Conservation (phyloP, 2,113 vertebrate species). For the Calyptomena viridis region DNA sequence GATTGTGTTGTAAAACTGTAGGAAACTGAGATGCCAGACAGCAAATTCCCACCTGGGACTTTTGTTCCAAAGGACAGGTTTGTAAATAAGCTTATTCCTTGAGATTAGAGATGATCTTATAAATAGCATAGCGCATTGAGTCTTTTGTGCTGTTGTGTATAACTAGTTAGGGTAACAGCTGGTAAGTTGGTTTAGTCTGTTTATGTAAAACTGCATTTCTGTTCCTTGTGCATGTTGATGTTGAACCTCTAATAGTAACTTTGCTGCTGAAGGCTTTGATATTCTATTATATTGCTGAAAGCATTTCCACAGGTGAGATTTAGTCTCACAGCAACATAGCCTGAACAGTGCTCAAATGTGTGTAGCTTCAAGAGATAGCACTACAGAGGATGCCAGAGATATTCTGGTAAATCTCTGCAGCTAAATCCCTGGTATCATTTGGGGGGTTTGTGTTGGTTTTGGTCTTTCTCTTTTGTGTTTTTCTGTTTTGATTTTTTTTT, state of each 20-base stretch:
- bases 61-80: not conserved
- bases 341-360: not conserved
- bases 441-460: not conserved
- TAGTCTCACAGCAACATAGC: not conserved
- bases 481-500: not conserved
- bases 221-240: not conserved
- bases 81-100: constrained; percentile 11
- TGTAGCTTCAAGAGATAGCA: not conserved
- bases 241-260: not conserved
- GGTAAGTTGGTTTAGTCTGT: not conserved
- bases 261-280: not conserved
- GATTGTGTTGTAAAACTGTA: not conserved
- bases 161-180: not conserved
- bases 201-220: not conserved
- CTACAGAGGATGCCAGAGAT: not conserved
- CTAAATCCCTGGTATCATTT: not conserved
- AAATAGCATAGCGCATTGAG: not conserved
- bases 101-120: not conserved
- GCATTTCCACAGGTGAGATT: not conserved
- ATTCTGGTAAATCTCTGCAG: not conserved
- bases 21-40: not conserved
- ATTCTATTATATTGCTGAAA: not conserved
- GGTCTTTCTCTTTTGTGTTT: not conserved
- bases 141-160: not conserved
- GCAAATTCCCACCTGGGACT: not conserved